phyloP scores from a whole-genome alignment of 2,113 vertebrate species.

The Tricholaema leucomelas region DNA sequence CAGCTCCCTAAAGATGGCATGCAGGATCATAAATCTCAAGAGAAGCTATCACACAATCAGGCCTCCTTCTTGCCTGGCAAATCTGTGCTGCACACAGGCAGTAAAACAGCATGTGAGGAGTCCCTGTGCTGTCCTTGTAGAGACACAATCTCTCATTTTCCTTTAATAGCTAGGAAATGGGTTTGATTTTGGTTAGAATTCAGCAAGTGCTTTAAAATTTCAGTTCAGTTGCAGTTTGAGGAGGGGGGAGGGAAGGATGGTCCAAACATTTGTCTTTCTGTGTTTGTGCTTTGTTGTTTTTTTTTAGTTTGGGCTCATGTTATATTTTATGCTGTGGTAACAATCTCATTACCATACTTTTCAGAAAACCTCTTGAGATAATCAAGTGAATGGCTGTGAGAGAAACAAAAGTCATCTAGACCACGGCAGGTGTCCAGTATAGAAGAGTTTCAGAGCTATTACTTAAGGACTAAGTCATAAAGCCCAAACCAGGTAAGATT shows the following conservation, averaged over 20 bases:
- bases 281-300: not conserved
- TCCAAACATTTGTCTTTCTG: not conserved
- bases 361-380: not conserved
- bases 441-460: not conserved
- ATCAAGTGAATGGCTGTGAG: not conserved
- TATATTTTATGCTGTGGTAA: not conserved
- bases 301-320: not conserved
- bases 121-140: not conserved
- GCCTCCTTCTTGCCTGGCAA: not conserved
- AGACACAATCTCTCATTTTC: not conserved
- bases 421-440: not conserved
- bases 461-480: not conserved
- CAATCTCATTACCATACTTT: not conserved
- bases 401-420: not conserved
- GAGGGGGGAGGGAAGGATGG: accelerated
- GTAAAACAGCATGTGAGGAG: not conserved
- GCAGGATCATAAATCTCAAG: not conserved
- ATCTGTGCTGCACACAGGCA: not conserved
- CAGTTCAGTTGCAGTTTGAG: not conserved
- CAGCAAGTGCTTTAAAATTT: not conserved
- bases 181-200: not conserved
- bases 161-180: not conserved
- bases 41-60: not conserved
- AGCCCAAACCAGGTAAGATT: not conserved
- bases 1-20: not conserved